Evolutionary conservation across 2,888 invertebrate species (phyloP), one percentile per base, ranked within the genome.

Genomic region (Fabriciana adippe): DNA sequence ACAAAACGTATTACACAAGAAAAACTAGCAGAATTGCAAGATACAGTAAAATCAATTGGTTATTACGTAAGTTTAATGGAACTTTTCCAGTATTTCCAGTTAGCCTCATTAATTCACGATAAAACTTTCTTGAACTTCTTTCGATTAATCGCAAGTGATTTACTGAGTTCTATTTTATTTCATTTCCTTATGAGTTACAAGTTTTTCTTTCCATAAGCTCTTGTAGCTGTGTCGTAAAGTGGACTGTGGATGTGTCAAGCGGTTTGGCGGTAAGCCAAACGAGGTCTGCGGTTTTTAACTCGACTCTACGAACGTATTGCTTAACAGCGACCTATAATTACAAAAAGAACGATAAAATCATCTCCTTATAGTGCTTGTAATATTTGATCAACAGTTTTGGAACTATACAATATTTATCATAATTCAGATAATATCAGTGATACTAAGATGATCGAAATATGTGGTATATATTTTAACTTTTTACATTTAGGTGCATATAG

Each of bases 231-330:
- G 74, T 68, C 75, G 76, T 80, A 80, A 74, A 87, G 86, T 83
- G 84, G 82, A 80, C 79, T 83, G 84, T 85, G 81, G 80, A 82
- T 77, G 81, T 80, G 81, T 81, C 77, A 81, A 86, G 84, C 72
- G 79, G 78, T 67, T 76, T 88, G 88, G 88, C 88, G 71, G 67
- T 67, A 68, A 76, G 84, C 88, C 88, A 88, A 71, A 65, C 67
- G 60, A 70, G 59, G 64, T 64, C 67, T 48, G 56, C 50, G 53
- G 67, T 67, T 70, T 70, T 67, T 67, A 67, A 60, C 64, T 64
- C 56, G 51, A 48, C 50, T 57, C 54, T 51, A 64, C 21, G 47
- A 61, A 67, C 61, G 61, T 64, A 61, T 53, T 60, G 55, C 62
- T 60, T 47, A 21, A 65, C 45, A 31, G 54, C 47, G 11, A 18